A percentile compares a stretch with the other conserved stretches of the same genome.
Conservation (phyloP, 2,888 invertebrate genomes). For the Drosophila nr. medialis region DNA sequence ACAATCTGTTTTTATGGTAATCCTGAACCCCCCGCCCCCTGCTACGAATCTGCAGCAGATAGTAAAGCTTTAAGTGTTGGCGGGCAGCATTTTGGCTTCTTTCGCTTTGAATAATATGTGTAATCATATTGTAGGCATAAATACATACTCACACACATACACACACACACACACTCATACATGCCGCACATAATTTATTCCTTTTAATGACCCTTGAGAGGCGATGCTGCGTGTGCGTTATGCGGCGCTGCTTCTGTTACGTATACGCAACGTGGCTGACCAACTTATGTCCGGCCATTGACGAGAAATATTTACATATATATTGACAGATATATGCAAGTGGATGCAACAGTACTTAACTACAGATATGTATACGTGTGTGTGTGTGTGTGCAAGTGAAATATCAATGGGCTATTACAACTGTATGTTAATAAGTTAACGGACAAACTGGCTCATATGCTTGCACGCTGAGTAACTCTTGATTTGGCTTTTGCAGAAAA, state of each 20-base stretch:
- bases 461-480: background rate
- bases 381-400: conserved; percentile 5
- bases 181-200: conserved; percentile 48
- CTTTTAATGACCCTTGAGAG: conserved; percentile 42
- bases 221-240: conserved; percentile 35
- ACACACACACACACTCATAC: background rate
- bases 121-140: conserved; percentile 52
- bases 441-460: background rate
- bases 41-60: conserved; percentile 2
- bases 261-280: conserved; percentile 47
- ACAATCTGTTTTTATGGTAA: conserved; percentile 73
- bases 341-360: conserved; percentile 1
- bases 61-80: conserved; percentile 40
- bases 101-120: conserved; percentile 53
- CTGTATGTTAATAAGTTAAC: conserved; percentile 18
- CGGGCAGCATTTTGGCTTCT: conserved; percentile 24
- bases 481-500: background rate
- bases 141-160: conserved; percentile 5
- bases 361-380: background rate
- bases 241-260: conserved; percentile 6
- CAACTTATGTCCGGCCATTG: conserved; percentile 40
- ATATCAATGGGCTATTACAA: conserved; percentile 12
- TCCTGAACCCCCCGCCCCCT: conserved; percentile 23
- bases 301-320: conserved; percentile 11
- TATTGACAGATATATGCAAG: background rate